phyloP scores from a whole-genome alignment of 2,797 vertebrate genomes.

The Hybognathus amarus region DNA sequence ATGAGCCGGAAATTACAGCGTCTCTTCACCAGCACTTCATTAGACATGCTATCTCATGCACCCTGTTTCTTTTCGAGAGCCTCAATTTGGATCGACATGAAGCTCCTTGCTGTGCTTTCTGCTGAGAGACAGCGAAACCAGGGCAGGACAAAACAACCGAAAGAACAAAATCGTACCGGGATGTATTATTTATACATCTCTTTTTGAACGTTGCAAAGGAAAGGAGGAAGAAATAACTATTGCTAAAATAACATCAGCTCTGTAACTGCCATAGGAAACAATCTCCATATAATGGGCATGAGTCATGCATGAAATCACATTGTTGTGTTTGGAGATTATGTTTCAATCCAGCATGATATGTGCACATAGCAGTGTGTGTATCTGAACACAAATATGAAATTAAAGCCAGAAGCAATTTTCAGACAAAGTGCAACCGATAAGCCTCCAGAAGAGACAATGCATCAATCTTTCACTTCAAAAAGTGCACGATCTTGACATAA shows the following conservation, averaged over 20 bases:
- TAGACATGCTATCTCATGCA: conserved; percentile 73
- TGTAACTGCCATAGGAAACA: conserved; percentile 19
- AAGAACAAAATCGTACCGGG: conserved; percentile 45
- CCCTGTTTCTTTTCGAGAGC: conserved; percentile 72
- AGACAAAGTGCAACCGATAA: conserved; percentile 8
- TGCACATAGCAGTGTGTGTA: not conserved
- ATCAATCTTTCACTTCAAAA: not conserved
- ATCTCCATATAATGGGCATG: conserved; percentile 29
- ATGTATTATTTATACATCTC: not conserved
- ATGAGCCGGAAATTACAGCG: conserved; percentile 74
- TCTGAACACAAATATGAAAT: conserved; percentile 2
- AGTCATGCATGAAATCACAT: conserved; percentile 48
- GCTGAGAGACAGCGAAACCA: conserved; percentile 37
- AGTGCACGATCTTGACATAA: not conserved
- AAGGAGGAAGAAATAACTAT: conserved; percentile 10
- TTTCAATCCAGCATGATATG: conserved; percentile 20
- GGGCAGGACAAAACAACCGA: conserved; percentile 22
- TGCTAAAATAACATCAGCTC: conserved; percentile 38
- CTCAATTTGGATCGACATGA: conserved; percentile 58
- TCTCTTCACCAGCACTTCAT: conserved; percentile 78
- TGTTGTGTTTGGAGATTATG: conserved; percentile 33
- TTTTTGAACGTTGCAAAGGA: not conserved
- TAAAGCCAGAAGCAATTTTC: conserved; percentile 12
- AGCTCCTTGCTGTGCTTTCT: conserved; percentile 52
- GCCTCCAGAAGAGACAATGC: not conserved